Evolutionary conservation across 2,113 vertebrate genomes (phyloP).

Genomic region (Ammodytes dubius): DNA sequence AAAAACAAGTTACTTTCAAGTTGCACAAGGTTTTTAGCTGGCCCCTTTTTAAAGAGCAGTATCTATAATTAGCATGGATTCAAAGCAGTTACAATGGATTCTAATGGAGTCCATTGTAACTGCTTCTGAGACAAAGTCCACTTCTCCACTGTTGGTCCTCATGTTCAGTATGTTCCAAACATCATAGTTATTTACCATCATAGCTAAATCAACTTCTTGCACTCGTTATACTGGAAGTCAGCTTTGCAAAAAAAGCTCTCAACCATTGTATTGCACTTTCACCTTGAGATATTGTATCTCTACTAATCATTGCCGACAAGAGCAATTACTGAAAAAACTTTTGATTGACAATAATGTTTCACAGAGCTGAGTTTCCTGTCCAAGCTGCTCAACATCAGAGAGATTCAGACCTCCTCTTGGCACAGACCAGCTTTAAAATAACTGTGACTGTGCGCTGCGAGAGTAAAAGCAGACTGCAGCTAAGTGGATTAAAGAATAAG

Average conservation of each 20-base stretch:
- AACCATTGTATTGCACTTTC: not conserved
- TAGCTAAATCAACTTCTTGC: not conserved
- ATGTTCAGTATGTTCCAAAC: not conserved
- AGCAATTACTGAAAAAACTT: slow-evolving; percentile 27
- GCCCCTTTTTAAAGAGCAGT: not conserved
- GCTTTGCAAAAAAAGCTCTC: not conserved
- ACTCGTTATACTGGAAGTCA: no score
- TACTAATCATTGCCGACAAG: slow-evolving; percentile 11
- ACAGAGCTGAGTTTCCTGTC: slow-evolving; percentile 44
- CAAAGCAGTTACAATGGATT: not conserved
- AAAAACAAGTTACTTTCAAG: no score
- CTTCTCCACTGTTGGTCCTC: not conserved
- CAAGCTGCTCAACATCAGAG: slow-evolving; percentile 61
- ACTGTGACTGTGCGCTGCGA: slow-evolving; percentile 40
- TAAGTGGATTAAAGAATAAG: slow-evolving; percentile 75
- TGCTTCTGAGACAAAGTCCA: not conserved
- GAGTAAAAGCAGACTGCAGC: slow-evolving; percentile 45
- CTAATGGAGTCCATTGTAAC: not conserved
- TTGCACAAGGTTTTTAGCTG: not conserved
- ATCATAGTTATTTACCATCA: not conserved
- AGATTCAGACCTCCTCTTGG: slow-evolving; percentile 41
- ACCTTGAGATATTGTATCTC: slow-evolving; percentile 12
- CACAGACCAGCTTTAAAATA: slow-evolving; percentile 57
- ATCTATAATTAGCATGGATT: not conserved
- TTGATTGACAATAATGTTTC: slow-evolving; percentile 46